Evolutionary conservation across 1,140 invertebrate species (phyloP).

Genomic region (Caenorhabditis latens): DNA sequence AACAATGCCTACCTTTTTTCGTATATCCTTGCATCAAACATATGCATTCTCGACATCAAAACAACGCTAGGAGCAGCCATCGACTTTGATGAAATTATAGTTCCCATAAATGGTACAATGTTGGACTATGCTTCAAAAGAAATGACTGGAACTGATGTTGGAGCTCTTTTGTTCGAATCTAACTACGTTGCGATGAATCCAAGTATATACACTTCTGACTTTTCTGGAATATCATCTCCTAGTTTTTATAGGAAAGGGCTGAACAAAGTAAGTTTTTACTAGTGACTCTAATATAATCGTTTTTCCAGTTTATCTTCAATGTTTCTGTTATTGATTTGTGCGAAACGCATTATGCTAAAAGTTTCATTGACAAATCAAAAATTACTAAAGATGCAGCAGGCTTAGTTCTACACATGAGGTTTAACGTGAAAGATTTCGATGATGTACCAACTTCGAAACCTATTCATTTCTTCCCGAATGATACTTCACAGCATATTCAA

Average conservation of each 20-base stretch:
- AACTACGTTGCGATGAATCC: not conserved
- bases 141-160: not conserved
- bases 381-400: not conserved
- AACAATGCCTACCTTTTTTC: not conserved
- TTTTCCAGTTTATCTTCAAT: not conserved
- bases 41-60: slow-evolving; percentile 16
- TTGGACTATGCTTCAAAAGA: not conserved
- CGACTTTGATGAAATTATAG: slow-evolving; percentile 18
- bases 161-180: not conserved
- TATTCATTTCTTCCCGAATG: not conserved
- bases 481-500: not conserved
- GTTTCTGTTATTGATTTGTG: not conserved
- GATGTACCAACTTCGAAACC: not conserved
- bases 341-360: not conserved
- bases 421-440: not conserved
- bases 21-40: not conserved
- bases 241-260: not conserved
- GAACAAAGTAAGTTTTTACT: not conserved
- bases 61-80: not conserved
- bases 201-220: not conserved
- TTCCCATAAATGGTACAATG: not conserved
- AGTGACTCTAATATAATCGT: not conserved
- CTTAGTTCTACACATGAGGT: not conserved
- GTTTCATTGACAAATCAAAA: not conserved
- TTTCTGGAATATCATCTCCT: not conserved